Base-by-base conservation (phyloP, 2,888 invertebrate genomes). In the Yponomeuta sedellus region DNA sequence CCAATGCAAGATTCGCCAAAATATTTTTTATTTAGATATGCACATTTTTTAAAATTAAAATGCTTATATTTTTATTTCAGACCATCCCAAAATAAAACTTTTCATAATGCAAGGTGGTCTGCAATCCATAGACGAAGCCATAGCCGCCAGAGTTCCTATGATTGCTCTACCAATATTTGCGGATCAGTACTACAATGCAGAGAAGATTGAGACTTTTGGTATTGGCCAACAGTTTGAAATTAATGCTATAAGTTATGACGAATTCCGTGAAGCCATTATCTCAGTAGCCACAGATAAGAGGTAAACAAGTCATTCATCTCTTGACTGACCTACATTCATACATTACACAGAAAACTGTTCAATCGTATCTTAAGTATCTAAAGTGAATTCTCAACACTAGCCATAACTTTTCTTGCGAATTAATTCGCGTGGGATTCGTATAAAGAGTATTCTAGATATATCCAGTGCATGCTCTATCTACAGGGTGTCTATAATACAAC, bases 81-180 rank as follows among this genome's bases (percentile, higher is more conserved):
- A 65, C 25, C 66, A 68, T 64, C 62, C 59, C 25, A 64, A 63
- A n/a, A 40, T 63, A 56, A 67, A 67, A 40, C 66, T 34, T 10
- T 67, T 68, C 40, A 52, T 67, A 20, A 66, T 62, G 19, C 67
- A 67, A 64, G 67, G 57, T 19, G 67, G 63, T 3, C 56, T 67
- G 34, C 67, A 63, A 16, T 64, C 66, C 19, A 58, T 40, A 16
- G 68, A 66, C 19, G 67, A 67, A 56, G 67, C 68, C 12, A 67
- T 68, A 34, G 57, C 65, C 12, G 67, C 66, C 11, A 19, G 28
- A 11, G 61, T 64, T 20, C 66, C 66, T 12, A 20, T 67, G 57
- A 11, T 34, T 6, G 64, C n/a, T 12, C 19, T 66, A 19, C 66
- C 61, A 16, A 52, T 65, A 12, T 66, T 40, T 61, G 64, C 65